Conservation (phyloP, 1,140 invertebrate species). For the Pseudachorutes palmiensis region DNA sequence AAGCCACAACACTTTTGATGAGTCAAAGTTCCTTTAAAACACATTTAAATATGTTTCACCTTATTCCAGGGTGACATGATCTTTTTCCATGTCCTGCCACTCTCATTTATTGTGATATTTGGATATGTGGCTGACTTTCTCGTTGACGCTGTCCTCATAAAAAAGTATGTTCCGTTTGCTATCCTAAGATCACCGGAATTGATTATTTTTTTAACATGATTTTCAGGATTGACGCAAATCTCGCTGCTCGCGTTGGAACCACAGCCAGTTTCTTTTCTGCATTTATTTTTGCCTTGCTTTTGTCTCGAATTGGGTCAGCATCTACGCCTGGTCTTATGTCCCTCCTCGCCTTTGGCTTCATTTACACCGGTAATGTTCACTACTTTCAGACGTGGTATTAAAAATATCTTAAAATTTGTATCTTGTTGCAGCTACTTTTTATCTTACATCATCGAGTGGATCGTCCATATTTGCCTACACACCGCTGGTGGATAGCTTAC, state of each 20-base stretch:
- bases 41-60: background rate
- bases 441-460: background rate
- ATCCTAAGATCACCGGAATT: background rate
- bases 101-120: slow-evolving; percentile 5
- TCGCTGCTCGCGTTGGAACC: background rate
- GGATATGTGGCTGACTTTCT: background rate
- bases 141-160: background rate
- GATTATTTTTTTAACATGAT: background rate
- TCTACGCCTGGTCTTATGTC: background rate
- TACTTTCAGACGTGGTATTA: background rate
- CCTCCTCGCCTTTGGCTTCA: background rate
- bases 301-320: background rate
- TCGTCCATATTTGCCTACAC: background rate
- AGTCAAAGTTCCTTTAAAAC: background rate
- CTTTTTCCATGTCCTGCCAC: background rate
- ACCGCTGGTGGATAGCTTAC: background rate
- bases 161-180: background rate
- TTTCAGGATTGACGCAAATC: background rate
- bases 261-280: slow-evolving; percentile 5
- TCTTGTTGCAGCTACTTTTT: background rate
- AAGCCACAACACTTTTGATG: too few relatives aligned
- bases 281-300: background rate
- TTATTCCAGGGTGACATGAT: slow-evolving; percentile 1
- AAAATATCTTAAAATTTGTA: background rate
- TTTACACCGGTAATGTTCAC: background rate